Evolutionary conservation across 2,113 vertebrate genomes (phyloP).

Genomic region (Heliornis fulica): DNA sequence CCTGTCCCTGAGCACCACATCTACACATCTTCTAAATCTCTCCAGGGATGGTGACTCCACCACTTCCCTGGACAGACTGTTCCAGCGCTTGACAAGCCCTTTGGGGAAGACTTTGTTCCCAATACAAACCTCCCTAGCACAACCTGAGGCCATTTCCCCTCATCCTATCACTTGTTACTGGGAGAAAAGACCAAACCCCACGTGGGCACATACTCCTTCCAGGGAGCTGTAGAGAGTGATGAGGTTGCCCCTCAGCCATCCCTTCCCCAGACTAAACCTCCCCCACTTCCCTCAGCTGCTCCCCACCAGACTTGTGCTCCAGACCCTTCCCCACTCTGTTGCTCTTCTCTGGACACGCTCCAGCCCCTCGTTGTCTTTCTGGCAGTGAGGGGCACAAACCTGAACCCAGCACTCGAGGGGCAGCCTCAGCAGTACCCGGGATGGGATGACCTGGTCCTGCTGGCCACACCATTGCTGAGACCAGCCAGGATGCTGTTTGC

Average conservation of each 20-base stretch:
- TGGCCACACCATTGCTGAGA: neutral
- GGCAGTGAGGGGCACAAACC: neutral
- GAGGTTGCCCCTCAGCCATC: neutral
- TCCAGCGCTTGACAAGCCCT: neutral
- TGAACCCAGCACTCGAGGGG: neutral
- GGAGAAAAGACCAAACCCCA: neutral
- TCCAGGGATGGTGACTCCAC: neutral
- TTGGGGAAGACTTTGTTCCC: neutral
- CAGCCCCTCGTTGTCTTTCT: neutral
- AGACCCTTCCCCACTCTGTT: rapidly evolving
- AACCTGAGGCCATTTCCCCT: neutral
- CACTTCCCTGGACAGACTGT: neutral
- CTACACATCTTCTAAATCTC: neutral
- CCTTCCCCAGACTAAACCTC: neutral
- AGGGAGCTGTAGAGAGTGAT: rapidly evolving
- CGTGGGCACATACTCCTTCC: neutral
- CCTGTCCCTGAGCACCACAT: neutral
- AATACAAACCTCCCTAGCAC: neutral
- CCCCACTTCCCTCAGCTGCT: rapidly evolving
- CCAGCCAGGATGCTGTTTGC: neutral
- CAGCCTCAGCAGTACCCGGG: neutral
- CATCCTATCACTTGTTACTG: neutral
- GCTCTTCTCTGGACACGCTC: neutral
- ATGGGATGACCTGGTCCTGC: neutral
- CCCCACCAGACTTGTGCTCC: neutral